Evolutionary conservation across 2,888 invertebrate species (phyloP).

Genomic region (Sabatieria punctata): DNA sequence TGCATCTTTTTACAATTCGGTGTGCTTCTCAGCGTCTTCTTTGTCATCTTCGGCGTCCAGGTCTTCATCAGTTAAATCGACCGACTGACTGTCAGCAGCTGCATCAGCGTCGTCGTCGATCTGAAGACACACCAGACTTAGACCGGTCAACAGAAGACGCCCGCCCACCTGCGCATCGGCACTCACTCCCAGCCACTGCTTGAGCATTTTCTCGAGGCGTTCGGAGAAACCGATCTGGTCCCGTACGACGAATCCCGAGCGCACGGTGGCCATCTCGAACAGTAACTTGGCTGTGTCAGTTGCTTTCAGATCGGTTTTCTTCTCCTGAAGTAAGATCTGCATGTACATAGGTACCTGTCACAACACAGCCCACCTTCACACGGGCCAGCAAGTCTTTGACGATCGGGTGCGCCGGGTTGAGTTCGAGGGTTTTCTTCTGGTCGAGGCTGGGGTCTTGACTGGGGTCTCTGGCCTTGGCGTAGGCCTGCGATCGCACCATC

Average conservation of each 20-base stretch:
- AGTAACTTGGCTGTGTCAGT: constrained; percentile 70
- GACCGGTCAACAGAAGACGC: too few species aligned
- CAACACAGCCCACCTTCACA: constrained; percentile 46
- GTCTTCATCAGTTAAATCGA: too few species aligned
- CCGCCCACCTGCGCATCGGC: constrained; percentile 28
- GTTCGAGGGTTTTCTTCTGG: constrained; percentile 89
- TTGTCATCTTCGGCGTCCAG: too few species aligned
- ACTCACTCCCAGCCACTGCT: constrained; percentile 34
- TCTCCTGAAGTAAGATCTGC: constrained; percentile 40
- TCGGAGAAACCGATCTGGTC: constrained; percentile 74
- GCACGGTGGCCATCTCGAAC: constrained; percentile 73
- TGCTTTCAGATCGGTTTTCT: constrained; percentile 57
- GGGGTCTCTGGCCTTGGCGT: constrained; percentile 81
- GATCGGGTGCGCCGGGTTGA: constrained; percentile 90
- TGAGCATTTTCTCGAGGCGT: constrained; percentile 72
- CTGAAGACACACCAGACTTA: too few species aligned
- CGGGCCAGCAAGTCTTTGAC: constrained; percentile 71
- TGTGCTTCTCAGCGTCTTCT: too few species aligned
- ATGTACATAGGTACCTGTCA: too few species aligned
- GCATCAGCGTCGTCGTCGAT: too few species aligned
- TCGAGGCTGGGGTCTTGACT: constrained; percentile 49
- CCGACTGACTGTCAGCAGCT: too few species aligned
- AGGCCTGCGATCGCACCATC: constrained; percentile 69
- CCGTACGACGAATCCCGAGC: constrained; percentile 78
- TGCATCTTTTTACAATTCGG: too few species aligned